Conservation (phyloP, 2,888 invertebrate genomes). For the Mylabris sibirica region DNA sequence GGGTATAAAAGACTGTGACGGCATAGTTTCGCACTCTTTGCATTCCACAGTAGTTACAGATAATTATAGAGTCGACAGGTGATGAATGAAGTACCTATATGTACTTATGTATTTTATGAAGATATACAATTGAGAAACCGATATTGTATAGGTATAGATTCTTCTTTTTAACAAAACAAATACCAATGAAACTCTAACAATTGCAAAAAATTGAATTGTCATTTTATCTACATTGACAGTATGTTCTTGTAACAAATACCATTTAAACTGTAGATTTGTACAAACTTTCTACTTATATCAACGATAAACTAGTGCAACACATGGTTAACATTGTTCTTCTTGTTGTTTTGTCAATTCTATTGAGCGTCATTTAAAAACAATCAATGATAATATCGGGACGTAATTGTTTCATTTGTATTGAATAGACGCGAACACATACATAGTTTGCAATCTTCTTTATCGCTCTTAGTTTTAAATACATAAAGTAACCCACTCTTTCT, state of each 20-base stretch:
- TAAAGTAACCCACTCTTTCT: conserved; percentile 49
- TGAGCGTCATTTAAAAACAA: conserved; percentile 52
- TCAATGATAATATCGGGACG: conserved; percentile 54
- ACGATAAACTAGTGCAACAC: conserved; percentile 8
- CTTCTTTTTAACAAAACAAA: conserved; percentile 21
- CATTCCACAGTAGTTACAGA: conserved; percentile 26
- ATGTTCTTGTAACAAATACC: conserved; percentile 21
- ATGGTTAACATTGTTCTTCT: conserved; percentile 23
- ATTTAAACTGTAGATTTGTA: neutral
- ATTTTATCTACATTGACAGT: conserved; percentile 20
- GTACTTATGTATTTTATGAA: conserved; percentile 23
- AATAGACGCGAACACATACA: conserved; percentile 43
- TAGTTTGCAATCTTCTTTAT: conserved; percentile 51
- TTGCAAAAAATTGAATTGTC: conserved; percentile 19
- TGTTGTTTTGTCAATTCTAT: conserved; percentile 39
- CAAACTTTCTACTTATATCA: neutral
- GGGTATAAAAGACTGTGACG: conserved; percentile 28
- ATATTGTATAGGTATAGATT: conserved; percentile 18
- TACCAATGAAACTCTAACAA: conserved; percentile 23
- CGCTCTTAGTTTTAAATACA: conserved; percentile 40
- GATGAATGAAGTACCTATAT: conserved; percentile 31
- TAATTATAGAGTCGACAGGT: conserved; percentile 35
- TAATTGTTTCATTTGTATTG: conserved; percentile 57
- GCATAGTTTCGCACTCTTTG: conserved; percentile 32
- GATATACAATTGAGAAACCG: conserved; percentile 27